phyloP scores from a whole-genome alignment of 2,797 vertebrate genomes.

The Melanotaenia trifasciata region DNA sequence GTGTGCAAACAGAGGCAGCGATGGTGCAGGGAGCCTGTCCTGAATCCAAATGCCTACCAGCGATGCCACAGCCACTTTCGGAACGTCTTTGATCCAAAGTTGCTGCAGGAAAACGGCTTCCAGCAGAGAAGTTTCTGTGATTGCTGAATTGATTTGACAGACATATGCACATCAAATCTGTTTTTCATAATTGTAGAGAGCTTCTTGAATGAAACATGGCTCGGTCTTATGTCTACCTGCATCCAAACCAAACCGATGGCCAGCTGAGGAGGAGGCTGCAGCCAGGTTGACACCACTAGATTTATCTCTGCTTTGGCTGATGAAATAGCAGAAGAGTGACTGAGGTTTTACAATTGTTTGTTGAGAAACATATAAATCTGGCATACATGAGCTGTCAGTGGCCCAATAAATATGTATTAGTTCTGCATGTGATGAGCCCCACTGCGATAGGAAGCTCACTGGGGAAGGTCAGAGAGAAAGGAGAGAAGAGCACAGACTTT shows the following conservation, averaged over 20 bases:
- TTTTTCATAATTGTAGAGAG: conserved; percentile 60
- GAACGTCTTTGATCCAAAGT: conserved; percentile 74
- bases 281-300: conserved; percentile 45
- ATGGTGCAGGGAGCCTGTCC: conserved; percentile 57
- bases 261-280: conserved; percentile 42
- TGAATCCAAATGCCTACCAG: conserved; percentile 72
- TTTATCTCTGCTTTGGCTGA: conserved; percentile 62
- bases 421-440: conserved; percentile 68
- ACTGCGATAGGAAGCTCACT: conserved; percentile 67
- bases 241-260: conserved; percentile 51
- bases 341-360: conserved; percentile 73
- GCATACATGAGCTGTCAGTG: conserved; percentile 59
- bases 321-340: conserved; percentile 58
- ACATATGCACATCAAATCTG: conserved; percentile 65
- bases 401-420: conserved; percentile 77
- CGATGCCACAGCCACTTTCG: conserved; percentile 61
- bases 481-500: conserved; percentile 50
- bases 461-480: conserved; percentile 77
- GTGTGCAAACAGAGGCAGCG: conserved; percentile 68
- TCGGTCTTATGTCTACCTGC: conserved; percentile 21
- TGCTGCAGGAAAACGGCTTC: conserved; percentile 60
- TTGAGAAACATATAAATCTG: conserved; percentile 71
- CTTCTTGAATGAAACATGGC: conserved; percentile 34
- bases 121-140: conserved; percentile 49
- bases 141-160: conserved; percentile 66